Evolutionary conservation across 2,113 vertebrate genomes (phyloP).

Genomic region (rabbit (Oryctolagus cuniculus)): DNA sequence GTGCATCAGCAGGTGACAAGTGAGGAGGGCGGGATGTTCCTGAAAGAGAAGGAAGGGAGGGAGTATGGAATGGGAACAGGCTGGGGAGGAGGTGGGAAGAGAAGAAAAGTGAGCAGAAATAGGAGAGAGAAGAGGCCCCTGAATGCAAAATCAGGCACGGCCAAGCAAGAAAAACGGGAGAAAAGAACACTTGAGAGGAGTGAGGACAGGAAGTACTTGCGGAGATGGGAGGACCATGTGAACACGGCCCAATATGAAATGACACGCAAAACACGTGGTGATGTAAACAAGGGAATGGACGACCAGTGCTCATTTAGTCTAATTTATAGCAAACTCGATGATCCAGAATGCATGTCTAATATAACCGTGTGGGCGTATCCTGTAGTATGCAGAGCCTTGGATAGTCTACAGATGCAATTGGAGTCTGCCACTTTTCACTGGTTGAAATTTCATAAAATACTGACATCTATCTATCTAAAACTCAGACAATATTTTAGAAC

Average conservation of each 20-base stretch:
- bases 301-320: background rate
- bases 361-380: background rate
- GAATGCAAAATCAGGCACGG: background rate
- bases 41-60: background rate
- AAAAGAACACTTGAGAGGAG: rapidly evolving
- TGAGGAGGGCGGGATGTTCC: background rate
- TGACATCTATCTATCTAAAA: background rate
- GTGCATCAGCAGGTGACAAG: rapidly evolving
- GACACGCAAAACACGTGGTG: background rate
- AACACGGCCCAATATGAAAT: background rate
- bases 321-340: background rate
- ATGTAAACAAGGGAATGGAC: background rate
- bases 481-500: background rate
- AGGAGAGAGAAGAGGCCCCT: background rate
- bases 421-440: background rate
- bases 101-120: background rate
- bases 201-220: rapidly evolving
- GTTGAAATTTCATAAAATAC: background rate
- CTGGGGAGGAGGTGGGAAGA: background rate
- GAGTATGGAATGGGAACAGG: background rate
- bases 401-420: background rate
- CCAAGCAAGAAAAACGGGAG: background rate
- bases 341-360: background rate
- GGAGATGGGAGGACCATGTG: background rate
- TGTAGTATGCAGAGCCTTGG: background rate